phyloP scores from a whole-genome alignment of 1,140 invertebrate species.

The Anagrus nilaparvatae region DNA sequence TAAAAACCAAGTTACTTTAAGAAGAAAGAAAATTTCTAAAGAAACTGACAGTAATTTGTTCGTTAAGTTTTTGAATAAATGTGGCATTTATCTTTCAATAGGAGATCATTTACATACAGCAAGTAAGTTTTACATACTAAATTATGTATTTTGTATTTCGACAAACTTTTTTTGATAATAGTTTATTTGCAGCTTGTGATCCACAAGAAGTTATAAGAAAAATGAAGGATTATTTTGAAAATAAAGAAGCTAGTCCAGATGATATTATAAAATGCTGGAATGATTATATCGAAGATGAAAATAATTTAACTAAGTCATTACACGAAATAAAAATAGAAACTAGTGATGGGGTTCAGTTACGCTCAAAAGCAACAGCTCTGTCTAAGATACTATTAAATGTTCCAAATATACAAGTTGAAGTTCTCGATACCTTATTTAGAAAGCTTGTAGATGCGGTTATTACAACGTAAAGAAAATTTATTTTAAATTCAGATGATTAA shows the following conservation, averaged over 20 bases:
- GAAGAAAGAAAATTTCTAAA: not conserved
- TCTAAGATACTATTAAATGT: constrained; percentile 31
- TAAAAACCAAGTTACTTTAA: not conserved
- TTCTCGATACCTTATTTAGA: constrained; percentile 24
- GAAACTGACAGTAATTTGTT: constrained; percentile 16
- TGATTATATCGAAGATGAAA: constrained; percentile 23
- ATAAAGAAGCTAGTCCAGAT: constrained; percentile 16
- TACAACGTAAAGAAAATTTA: constrained; percentile 23
- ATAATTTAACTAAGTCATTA: constrained; percentile 28
- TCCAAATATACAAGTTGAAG: constrained; percentile 28
- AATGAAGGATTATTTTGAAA: constrained; percentile 24
- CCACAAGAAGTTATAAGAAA: constrained; percentile 20
- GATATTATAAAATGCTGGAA: constrained; percentile 28
- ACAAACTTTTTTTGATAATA: not conserved
- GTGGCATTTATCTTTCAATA: constrained; percentile 22
- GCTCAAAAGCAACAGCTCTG: constrained; percentile 23
- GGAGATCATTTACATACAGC: constrained; percentile 20
- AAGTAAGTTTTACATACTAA: constrained; percentile 17
- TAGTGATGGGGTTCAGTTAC: constrained; percentile 15
- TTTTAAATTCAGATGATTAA: constrained; percentile 4
- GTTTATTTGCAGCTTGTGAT: constrained; percentile 22
- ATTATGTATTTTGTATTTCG: not conserved
- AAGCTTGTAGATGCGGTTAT: constrained; percentile 34
- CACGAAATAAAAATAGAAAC: constrained; percentile 23
- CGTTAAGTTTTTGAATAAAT: constrained; percentile 22